Conservation (phyloP, 2,797 vertebrate species). For the Bradypodion pumilum region DNA sequence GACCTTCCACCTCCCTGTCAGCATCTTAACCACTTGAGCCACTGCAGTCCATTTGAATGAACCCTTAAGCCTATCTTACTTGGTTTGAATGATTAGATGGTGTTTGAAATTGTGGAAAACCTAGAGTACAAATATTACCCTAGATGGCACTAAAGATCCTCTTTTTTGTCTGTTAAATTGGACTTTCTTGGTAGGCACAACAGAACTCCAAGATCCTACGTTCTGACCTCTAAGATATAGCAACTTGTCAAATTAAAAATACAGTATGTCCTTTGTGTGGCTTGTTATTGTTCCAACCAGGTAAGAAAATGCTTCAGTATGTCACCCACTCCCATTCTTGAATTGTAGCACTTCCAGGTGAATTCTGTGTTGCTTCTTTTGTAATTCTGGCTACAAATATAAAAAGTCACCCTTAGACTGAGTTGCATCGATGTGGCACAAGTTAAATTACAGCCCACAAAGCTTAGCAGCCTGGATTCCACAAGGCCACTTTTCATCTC, state of each 20-base stretch:
- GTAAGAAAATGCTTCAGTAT: background rate
- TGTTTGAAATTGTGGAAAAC: background rate
- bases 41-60: too few species aligned
- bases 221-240: background rate
- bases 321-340: background rate
- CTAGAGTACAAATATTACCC: constrained; percentile 46
- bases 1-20: too few species aligned
- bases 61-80: too few species aligned
- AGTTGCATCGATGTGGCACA: too few species aligned
- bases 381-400: background rate
- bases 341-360: background rate
- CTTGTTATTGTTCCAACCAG: background rate
- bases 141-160: constrained; percentile 62
- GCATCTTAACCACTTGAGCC: too few species aligned
- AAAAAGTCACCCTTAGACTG: background rate
- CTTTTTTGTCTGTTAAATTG: constrained; percentile 13
- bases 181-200: background rate
- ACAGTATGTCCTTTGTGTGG: accelerated
- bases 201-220: background rate
- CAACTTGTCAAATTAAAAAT: background rate
- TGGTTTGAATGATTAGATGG: background rate
- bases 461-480: too few species aligned
- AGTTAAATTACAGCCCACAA: too few species aligned
- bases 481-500: too few species aligned
- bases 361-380: background rate